A percentile compares a stretch with the other conserved stretches of the same genome.
These are phyloP conservation scores for Desoria tigrina DNA, from an alignment of 2,888 invertebrate genomes.

Conservation along the genomic window DNA sequence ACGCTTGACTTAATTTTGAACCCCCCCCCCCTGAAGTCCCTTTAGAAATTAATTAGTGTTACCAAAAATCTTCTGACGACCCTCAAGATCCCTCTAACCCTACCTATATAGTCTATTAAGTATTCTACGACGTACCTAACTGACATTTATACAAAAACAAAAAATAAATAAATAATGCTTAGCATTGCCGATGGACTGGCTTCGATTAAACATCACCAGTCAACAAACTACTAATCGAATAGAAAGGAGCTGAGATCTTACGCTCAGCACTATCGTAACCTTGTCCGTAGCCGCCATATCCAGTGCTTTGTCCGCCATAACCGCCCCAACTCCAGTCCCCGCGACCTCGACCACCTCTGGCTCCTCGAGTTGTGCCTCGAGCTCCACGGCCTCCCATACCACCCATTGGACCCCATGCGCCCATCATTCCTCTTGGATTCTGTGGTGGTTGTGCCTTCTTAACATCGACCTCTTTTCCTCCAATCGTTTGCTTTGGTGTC, in stretches of 20 bases:
- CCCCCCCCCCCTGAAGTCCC: no score
- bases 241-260: conserved; percentile 2
- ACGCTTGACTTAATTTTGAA: no score
- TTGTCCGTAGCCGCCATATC: conserved; percentile 48
- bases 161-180: no score
- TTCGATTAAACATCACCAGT: no score
- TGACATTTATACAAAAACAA: no score
- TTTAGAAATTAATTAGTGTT: no score
- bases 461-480: conserved; percentile 72
- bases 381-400: conserved; percentile 40
- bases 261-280: conserved; percentile 45
- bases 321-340: conserved; percentile 52
- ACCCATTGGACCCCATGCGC: conserved; percentile 50
- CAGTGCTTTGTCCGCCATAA: conserved; percentile 43
- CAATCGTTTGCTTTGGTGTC: conserved; percentile 88
- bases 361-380: conserved; percentile 47
- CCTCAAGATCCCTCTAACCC: no score
- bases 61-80: no score
- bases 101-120: no score
- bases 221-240: no score
- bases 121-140: no score
- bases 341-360: conserved; percentile 51
- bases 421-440: conserved; percentile 52
- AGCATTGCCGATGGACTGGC: no score
- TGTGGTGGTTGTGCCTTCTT: conserved; percentile 53